Evolutionary conservation across 2,113 vertebrate species (phyloP), one percentile per base, ranked within the genome.

Genomic region (Trogon melanurus): DNA sequence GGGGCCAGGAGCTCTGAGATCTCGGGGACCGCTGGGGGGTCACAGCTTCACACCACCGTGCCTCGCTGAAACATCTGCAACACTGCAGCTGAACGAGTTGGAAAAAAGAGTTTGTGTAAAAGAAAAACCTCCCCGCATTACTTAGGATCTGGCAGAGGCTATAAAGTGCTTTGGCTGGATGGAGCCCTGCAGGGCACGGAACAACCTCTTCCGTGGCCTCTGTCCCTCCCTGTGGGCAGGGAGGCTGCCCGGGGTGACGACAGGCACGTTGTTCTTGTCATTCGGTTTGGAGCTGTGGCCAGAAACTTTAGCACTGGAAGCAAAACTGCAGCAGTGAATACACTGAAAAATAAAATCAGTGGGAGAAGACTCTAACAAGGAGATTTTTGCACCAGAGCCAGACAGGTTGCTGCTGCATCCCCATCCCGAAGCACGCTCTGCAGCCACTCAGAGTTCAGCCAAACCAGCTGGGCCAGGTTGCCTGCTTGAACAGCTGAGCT

Each of bases 11-110:
- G 57, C 64, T 50, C 50, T 62, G 64, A 14, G 18, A 51, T 45
- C 57, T 32, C 0, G 2, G 51, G 51, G 26, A 53, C 10, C 5
- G 22, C 7, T 0, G 8, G 10, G 48, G 19, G 23, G 16, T 32
- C 57, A 32, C 44, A 65, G 65, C 58, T 38, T 84, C 65, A 36
- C 36, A 45, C 51, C 44, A 18, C 4, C 1, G 5, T 47, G 21
- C 17, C 2, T 56, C 54, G 44, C 38, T 22, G 21, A 54, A 56
- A 19, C 10, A 17, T 22, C 15, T 41, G 27, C 41, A 38, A 45
- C 14, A 6, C 50, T 38, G 19, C 66, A 61, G 48, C 41, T 41
- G 44, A 62, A 32, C 3, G 17, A 66, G 16, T 19, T 72, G 21
- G 13, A 71, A 45, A 41, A 47, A 8, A 13, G 4, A 1, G 1